Base-by-base conservation (phyloP, 2,888 invertebrate species). In the Drosophila nigricruria region DNA sequence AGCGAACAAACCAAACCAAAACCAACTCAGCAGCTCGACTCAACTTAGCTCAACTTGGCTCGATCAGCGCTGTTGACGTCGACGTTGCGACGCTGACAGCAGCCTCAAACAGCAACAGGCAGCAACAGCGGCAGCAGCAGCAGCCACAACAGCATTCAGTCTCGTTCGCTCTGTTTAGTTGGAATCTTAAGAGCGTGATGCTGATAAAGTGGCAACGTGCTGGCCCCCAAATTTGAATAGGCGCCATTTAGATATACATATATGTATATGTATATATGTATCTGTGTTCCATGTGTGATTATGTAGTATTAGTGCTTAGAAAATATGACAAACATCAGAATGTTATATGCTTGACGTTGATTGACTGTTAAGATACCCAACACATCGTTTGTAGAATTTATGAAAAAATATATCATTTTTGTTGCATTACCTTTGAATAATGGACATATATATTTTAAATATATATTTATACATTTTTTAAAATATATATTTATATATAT, bases 181-280 rank as follows among this genome's bases (percentile, higher is more conserved):
- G 71, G 82, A 88, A 77, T 83, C 88, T 83, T 82, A 77, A 87
- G 82, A 83, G 82, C 79, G 88, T 77, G 82, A 69, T 88, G 79
- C 88, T 83, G 82, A 83, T 83, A 88, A 82, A 77, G 53, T 79
- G 70, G 42, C 88, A 88, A 88, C 82, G 82, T 85, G 82, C 85
- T 83, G 88, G 79, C 70, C 81, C 81, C 70, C 73, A 80, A 73
- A 77, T 47, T 62, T 64, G 45, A 65, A 61, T 50, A 76, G 68
- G 61, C 76, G 78, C 78, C 73, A 73, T 71, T 42, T 34, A n/a
- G 36, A 53, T n/a, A 34, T 25, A 38, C 10, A 6, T 25, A 36
- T 25, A 10, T 36, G 10, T 36, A 25, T 18, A 47, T 61, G 38
- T 23, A 42, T 61, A 16, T 32, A 16, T 47, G 3, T 47, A 3